Evolutionary conservation across 2,113 vertebrate genomes (phyloP).

Genomic region (Marcusenius ussheri): DNA sequence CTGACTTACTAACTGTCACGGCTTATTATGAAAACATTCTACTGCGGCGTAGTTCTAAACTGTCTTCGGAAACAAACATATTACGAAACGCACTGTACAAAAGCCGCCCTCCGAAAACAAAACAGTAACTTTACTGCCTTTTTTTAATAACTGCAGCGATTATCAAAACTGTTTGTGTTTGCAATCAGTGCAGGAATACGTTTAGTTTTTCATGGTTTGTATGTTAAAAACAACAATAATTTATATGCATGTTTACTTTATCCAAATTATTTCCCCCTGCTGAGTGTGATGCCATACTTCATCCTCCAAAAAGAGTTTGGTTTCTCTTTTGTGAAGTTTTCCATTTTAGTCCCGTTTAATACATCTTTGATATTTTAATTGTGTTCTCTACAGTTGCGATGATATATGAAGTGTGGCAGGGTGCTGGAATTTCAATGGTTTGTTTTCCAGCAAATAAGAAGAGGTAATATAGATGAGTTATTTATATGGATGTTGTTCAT

Average conservation of each 20-base stretch:
- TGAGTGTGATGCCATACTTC: not conserved
- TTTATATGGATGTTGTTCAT: not conserved
- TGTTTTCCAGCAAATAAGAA: not conserved
- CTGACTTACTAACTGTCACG: not conserved
- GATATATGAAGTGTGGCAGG: constrained; percentile 3
- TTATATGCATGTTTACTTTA: not conserved
- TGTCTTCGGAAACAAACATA: not conserved
- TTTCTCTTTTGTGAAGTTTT: not conserved
- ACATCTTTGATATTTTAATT: not conserved
- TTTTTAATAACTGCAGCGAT: not conserved
- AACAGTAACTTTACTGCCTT: not conserved
- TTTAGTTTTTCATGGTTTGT: not conserved
- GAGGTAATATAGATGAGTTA: not conserved
- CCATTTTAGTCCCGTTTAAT: not conserved
- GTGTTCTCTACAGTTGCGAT: not conserved
- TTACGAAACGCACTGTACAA: not conserved
- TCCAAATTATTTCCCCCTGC: not conserved
- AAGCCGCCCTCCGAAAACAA: not conserved
- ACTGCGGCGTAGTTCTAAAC: not conserved
- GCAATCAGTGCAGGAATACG: not conserved
- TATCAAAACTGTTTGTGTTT: not conserved
- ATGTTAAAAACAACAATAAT: not conserved
- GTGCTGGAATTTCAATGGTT: not conserved
- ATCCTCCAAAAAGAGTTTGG: not conserved
- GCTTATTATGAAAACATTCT: not conserved